A percentile compares a stretch with the other conserved stretches of the same genome.
Conservation (phyloP, 1,140 invertebrate species). For the Bombus waltoni region DNA sequence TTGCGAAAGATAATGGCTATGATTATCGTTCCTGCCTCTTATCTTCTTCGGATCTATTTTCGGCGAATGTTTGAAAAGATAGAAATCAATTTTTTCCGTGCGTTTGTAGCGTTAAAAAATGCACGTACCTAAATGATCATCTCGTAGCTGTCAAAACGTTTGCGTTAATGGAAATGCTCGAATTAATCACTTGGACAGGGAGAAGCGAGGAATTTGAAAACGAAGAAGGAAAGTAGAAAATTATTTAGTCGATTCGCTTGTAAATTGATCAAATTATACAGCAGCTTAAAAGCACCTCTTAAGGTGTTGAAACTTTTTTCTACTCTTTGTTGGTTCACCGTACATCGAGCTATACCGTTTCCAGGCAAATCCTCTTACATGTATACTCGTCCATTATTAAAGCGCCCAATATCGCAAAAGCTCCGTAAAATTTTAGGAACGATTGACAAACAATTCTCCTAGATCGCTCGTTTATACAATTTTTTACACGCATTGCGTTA, state of each 20-base stretch:
- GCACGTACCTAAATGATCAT: too few relatives aligned
- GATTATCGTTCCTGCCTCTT: too few relatives aligned
- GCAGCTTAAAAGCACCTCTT: not conserved
- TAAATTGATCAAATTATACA: not conserved
- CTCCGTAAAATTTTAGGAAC: not conserved
- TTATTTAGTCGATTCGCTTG: not conserved
- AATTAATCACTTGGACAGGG: too few relatives aligned
- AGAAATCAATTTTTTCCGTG: too few relatives aligned
- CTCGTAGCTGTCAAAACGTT: too few relatives aligned
- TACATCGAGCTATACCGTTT: not conserved
- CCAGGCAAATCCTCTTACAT: slow-evolving; percentile 19
- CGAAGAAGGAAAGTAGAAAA: not conserved
- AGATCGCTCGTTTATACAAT: not conserved
- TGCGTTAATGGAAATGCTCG: too few relatives aligned
- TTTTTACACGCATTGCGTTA: not conserved
- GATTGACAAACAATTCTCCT: not conserved
- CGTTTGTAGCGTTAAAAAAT: too few relatives aligned
- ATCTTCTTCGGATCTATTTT: too few relatives aligned
- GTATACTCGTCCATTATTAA: not conserved
- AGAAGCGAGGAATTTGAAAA: too few relatives aligned
- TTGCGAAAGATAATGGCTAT: too few relatives aligned
- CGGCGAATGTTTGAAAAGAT: too few relatives aligned
- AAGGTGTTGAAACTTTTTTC: not conserved
- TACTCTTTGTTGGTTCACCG: not conserved
- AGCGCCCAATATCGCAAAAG: not conserved